Base-by-base conservation (phyloP, 1,140 invertebrate species). In the Psilanteris sp. region DNA sequence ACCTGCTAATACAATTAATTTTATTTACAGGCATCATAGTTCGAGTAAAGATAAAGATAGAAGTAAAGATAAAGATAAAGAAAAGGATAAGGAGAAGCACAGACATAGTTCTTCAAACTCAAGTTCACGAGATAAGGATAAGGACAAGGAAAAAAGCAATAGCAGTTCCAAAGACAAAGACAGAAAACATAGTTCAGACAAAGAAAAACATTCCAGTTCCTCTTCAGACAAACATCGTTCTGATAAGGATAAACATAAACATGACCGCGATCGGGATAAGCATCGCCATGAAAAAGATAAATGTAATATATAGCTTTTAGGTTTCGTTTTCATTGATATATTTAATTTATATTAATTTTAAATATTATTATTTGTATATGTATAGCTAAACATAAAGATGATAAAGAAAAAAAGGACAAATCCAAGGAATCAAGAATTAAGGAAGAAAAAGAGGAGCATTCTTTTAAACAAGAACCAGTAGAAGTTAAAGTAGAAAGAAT, bases 261-360 rank as follows among this genome's bases (percentile, higher is more conserved):
- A 90, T 85, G 83, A 91, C 62, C 91, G 91, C 43, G 91, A 92
- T 13, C 91, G 89, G 74, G 89, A 91, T 71, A 87, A 83, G 26
- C 87, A 88, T 79, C 82, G 85, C 10, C 84, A 85, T 44, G 85
- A 87, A 34, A 87, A 87, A 50, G 86, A 88, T 14, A 87, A 84
- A 87, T 87, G 85, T 85, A 80, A 77, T n/a, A n/a, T n/a, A n/a
- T n/a, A n/a, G n/a, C n/a, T n/a, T n/a, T n/a, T n/a, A n/a, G n/a
- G n/a, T n/a, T n/a, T n/a, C n/a, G n/a, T n/a, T n/a, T n/a, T n/a
- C n/a, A n/a, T n/a, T n/a, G n/a, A n/a, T n/a, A 20, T 20, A 20
- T 20, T 20, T 20, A 20, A 20, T 20, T 20, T n/a, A n/a, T n/a
- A n/a, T n/a, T n/a, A n/a, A n/a, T n/a, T n/a, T n/a, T n/a, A n/a